These are phyloP conservation scores for Pteruthius melanotis DNA, from an alignment of 2,113 vertebrate genomes.

Conservation along the genomic window DNA sequence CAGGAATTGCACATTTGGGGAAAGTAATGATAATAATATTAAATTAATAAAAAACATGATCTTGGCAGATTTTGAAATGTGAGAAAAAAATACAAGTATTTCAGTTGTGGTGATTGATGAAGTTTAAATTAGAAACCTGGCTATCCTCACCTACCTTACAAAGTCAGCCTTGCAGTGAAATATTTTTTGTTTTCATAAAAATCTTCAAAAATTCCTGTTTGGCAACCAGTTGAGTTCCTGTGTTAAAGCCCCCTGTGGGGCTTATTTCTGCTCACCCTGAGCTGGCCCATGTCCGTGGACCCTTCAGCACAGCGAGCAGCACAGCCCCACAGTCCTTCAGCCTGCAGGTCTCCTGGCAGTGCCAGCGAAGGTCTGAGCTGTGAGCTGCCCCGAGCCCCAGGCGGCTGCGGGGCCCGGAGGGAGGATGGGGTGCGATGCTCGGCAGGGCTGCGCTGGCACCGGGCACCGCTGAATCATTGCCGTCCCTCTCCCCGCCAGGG, in stretches of 20 bases:
- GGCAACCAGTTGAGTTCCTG: not conserved
- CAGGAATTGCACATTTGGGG: not conserved
- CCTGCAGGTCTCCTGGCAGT: not conserved
- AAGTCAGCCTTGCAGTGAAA: not conserved
- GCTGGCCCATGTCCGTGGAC: not conserved
- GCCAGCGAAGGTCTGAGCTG: not conserved
- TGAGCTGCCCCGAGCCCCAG: fast-evolving
- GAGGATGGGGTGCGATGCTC: not conserved
- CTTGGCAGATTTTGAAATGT: not conserved
- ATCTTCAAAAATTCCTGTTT: not conserved
- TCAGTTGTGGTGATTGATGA: not conserved
- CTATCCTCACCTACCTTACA: not conserved
- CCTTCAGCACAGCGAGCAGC: not conserved
- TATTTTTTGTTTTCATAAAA: not conserved
- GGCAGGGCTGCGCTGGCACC: not conserved
- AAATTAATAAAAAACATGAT: not conserved
- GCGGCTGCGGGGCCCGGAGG: not conserved
- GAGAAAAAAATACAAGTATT: not conserved
- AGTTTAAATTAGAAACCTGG: not conserved
- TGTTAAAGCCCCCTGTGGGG: not conserved
- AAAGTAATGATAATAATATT: not conserved
- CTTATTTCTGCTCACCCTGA: not conserved
- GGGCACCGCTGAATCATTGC: not conserved
- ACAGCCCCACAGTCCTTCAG: not conserved
- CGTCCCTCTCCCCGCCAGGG: not conserved